Percentiles rank a stretch among this genome's conserved stretches.
These are phyloP conservation scores for Diarsia rubi DNA, from an alignment of 2,888 invertebrate species.

Conservation along the genomic window DNA sequence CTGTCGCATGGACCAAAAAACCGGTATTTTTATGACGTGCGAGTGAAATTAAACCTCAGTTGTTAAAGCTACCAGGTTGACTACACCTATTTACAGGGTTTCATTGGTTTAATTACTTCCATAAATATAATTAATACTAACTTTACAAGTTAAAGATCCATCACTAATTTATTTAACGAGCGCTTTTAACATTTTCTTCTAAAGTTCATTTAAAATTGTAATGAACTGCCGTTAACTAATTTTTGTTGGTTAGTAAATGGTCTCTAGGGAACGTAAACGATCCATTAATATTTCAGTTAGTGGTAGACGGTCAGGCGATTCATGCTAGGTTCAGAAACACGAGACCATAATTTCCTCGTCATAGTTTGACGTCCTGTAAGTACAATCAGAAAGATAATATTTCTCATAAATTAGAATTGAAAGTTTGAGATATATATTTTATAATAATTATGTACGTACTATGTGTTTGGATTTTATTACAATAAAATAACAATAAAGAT, in stretches of 20 bases:
- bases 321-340: conserved; percentile 4
- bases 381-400: background rate
- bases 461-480: background rate
- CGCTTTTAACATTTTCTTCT: conserved; percentile 9
- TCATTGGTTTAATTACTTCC: background rate
- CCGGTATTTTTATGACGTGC: background rate
- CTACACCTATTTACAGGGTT: background rate
- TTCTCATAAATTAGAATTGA: background rate
- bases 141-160: conserved; percentile 6
- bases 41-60: background rate
- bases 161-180: conserved; percentile 1
- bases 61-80: background rate
- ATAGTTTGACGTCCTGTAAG: conserved; percentile 12
- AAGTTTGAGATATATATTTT: background rate
- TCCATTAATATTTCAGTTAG: conserved; percentile 41
- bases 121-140: conserved; percentile 2
- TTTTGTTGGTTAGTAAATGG: conserved; percentile 12
- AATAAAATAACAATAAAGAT: background rate
- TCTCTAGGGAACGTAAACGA: conserved; percentile 17
- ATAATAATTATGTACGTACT: background rate
- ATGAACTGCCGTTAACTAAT: conserved; percentile 9
- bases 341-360: conserved; percentile 3
- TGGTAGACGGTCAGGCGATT: conserved; percentile 23
- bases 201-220: conserved; percentile 28
- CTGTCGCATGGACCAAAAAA: background rate